A percentile compares a stretch with the other conserved stretches of the same genome.
Evolutionary conservation across 2,888 invertebrate genomes (phyloP).

Genomic region (Cotesia congregata): DNA sequence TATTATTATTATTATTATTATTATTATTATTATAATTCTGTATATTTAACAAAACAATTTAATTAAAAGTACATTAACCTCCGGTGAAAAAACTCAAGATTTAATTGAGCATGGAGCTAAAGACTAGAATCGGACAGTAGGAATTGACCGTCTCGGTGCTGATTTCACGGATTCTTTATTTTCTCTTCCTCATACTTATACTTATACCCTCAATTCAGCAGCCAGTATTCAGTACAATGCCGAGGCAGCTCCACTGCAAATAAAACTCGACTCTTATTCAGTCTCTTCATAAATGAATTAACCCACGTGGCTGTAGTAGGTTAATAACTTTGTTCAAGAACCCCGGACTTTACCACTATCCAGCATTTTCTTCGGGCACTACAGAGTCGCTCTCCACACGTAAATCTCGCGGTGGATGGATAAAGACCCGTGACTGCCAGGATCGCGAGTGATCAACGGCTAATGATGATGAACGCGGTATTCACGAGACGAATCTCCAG

Average conservation of each 20-base stretch:
- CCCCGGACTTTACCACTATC: background rate
- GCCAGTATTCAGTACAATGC: background rate
- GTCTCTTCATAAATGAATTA: constrained; percentile 34
- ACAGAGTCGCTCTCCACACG: background rate
- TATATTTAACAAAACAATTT: background rate
- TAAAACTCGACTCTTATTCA: background rate
- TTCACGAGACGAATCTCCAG: constrained; percentile 38
- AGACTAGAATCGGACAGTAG: constrained; percentile 33
- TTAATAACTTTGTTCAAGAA: constrained; percentile 41
- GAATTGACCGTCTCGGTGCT: constrained; percentile 53
- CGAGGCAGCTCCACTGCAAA: constrained; percentile 13
- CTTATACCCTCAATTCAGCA: constrained; percentile 9
- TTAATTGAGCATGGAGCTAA: constrained; percentile 45
- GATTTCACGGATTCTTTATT: constrained; percentile 55
- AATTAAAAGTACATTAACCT: background rate
- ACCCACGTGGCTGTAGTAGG: constrained; percentile 40
- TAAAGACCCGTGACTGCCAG: constrained; percentile 22
- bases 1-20: no score
- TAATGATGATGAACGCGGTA: constrained; percentile 59
- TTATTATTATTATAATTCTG: no score
- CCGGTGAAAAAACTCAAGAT: background rate
- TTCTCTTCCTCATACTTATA: constrained; percentile 13
- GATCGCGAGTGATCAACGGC: constrained; percentile 58
- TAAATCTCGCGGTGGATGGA: constrained; percentile 6
- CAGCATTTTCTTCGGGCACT: background rate